Conservation (phyloP, 2,888 invertebrate genomes). For the Ischnus inquisitorius region DNA sequence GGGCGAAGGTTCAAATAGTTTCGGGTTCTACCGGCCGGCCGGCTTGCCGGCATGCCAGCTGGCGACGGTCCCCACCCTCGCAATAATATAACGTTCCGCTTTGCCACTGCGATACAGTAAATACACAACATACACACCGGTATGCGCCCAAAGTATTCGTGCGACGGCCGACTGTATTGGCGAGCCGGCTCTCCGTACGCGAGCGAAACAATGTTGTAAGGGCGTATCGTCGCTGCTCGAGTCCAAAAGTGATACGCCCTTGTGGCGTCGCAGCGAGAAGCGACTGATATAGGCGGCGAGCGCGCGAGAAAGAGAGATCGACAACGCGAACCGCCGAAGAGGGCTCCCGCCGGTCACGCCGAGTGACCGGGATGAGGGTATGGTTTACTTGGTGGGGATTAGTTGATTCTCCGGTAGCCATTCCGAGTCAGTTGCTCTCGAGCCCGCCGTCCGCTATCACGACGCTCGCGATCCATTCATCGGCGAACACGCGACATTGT, state of each 20-base stretch:
- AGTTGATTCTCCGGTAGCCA: conserved; percentile 79
- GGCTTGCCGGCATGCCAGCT: conserved; percentile 47
- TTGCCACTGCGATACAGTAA: background rate
- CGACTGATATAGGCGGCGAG: background rate
- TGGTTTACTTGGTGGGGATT: conserved; percentile 78
- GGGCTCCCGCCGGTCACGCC: conserved; percentile 76
- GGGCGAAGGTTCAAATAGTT: conserved; percentile 74
- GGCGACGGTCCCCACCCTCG: conserved; percentile 23
- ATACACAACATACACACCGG: background rate
- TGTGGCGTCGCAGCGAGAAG: background rate
- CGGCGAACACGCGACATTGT: background rate
- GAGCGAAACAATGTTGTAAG: background rate
- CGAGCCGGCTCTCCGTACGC: background rate
- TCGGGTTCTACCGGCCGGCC: conserved; percentile 47
- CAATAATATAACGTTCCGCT: conserved; percentile 25
- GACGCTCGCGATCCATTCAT: conserved; percentile 49
- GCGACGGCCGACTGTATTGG: background rate
- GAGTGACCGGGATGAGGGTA: conserved; percentile 82
- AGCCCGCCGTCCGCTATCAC: conserved; percentile 81
- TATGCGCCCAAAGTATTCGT: background rate
- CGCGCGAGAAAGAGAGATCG: conserved; percentile 39
- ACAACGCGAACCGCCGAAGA: conserved; percentile 61
- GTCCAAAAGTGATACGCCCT: background rate
- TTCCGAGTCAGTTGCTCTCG: conserved; percentile 84
- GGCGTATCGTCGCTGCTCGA: conserved; percentile 1